A percentile compares a stretch with the other conserved stretches of the same genome.
These are phyloP conservation scores for Procavia capensis DNA, from an alignment of 2,113 vertebrate species.

Conservation along the genomic window DNA sequence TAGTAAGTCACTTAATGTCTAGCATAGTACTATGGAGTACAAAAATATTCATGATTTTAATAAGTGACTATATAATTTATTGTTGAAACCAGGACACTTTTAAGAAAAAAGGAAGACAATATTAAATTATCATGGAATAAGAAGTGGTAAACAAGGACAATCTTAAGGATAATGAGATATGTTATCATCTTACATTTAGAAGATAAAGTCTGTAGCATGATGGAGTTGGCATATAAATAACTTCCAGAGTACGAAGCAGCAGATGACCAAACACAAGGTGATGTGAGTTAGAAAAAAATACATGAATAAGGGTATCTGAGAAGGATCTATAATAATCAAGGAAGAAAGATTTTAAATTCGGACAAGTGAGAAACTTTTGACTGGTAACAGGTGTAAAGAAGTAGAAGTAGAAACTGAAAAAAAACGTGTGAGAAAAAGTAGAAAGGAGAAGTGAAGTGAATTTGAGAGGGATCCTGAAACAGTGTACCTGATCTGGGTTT, in stretches of 20 bases:
- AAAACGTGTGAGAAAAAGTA: slow-evolving; percentile 18
- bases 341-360: slow-evolving; percentile 18
- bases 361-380: not conserved
- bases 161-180: not conserved
- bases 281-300: not conserved
- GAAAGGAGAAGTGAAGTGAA: not conserved
- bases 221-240: slow-evolving; percentile 2
- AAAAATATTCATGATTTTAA: not conserved
- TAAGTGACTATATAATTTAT: slow-evolving; percentile 2
- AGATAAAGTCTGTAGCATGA: not conserved
- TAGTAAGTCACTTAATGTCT: not conserved
- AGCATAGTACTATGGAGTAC: not conserved
- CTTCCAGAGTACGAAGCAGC: not conserved
- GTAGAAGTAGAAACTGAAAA: not conserved
- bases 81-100: not conserved
- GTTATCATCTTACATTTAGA: not conserved
- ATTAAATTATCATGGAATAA: slow-evolving; percentile 8
- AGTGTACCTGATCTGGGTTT: not conserved
- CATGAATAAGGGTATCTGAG: not conserved
- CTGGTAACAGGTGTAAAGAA: not conserved
- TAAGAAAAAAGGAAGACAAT: not conserved
- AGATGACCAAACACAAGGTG: not conserved
- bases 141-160: not conserved
- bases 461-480: not conserved
- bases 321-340: not conserved